Evolutionary conservation across 2,888 invertebrate genomes (phyloP), one percentile per base, ranked within the genome.

Genomic region (Odontomyia ornata): DNA sequence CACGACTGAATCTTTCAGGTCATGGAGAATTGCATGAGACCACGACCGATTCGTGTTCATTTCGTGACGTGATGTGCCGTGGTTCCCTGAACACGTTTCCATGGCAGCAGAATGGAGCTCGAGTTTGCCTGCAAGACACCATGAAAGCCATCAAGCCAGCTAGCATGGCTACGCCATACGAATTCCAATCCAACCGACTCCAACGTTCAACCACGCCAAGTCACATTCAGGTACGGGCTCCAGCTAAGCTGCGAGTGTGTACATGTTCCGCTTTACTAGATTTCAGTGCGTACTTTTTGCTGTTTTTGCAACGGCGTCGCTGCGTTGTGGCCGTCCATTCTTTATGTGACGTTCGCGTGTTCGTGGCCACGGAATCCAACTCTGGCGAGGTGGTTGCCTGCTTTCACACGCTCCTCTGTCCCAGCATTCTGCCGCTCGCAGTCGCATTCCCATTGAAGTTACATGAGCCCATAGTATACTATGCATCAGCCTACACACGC

Each of bases 21-120:
- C 52, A 52, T 28, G 28, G 71, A 69, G 46, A 69, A 46, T 72
- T 28, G 71, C 52, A 72, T 72, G 71, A 72, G 52, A 72, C 71
- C 71, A 72, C 71, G 71, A 72, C 71, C 71, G 71, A 25, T 47
- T 72, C 71, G 71, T 72, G 71, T 72, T 72, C 71, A 52, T 72
- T 52, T 52, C 71, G 71, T 72, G 71, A 52, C 69, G 69, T 72
- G 52, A 43, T 36, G 65, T 30, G 65, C 65, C 65, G 65, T 65
- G 65, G 36, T 65, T 65, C 65, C 27, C 27, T 36, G 43, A 65
- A 65, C 65, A 65, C 36, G 65, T 65, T 65, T 65, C 65, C 65
- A 65, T 65, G 65, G 36, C 65, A 65, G 65, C 65, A 36, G 21
- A 65, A 65, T 5, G 30, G 36, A 18, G 65, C 65, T 65, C 65